These are phyloP conservation scores for Saxidomus purpurata DNA, from an alignment of 1,140 invertebrate species.

Conservation along the genomic window DNA sequence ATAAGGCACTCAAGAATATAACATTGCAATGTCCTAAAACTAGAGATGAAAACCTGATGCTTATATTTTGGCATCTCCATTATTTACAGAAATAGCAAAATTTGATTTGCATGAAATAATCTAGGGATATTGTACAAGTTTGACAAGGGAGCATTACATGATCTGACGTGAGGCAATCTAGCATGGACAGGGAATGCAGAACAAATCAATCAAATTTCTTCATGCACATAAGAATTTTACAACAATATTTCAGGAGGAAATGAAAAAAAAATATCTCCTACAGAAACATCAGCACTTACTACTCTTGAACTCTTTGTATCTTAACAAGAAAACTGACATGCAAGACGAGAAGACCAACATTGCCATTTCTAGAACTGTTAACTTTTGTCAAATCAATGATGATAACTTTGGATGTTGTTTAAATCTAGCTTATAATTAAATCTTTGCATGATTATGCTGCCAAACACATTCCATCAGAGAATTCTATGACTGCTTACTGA, in stretches of 20 bases:
- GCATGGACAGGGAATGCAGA: neutral
- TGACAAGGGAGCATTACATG: neutral
- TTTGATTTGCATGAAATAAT: conserved; percentile 37
- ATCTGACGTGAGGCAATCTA: conserved; percentile 7
- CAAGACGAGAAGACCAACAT: too few relatives aligned
- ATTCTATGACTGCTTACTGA: too few relatives aligned
- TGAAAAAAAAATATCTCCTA: too few relatives aligned
- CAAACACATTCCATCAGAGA: too few relatives aligned
- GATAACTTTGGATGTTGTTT: too few relatives aligned
- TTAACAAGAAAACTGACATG: too few relatives aligned
- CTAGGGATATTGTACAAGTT: neutral
- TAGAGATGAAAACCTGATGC: conserved; percentile 18
- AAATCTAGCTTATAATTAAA: too few relatives aligned
- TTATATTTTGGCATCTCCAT: conserved; percentile 36
- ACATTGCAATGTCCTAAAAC: neutral
- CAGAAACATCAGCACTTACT: too few relatives aligned
- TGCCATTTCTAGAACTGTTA: too few relatives aligned
- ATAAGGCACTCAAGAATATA: neutral
- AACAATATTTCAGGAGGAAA: neutral
- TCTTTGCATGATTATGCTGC: too few relatives aligned
- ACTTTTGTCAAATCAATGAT: too few relatives aligned
- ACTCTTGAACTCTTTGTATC: too few relatives aligned
- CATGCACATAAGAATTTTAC: neutral
- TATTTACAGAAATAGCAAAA: conserved; percentile 34
- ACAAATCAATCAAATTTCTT: neutral